Percentiles rank a stretch among this genome's conserved stretches.
phyloP scores from a whole-genome alignment of 2,797 vertebrate species.

The Platalea minor region DNA sequence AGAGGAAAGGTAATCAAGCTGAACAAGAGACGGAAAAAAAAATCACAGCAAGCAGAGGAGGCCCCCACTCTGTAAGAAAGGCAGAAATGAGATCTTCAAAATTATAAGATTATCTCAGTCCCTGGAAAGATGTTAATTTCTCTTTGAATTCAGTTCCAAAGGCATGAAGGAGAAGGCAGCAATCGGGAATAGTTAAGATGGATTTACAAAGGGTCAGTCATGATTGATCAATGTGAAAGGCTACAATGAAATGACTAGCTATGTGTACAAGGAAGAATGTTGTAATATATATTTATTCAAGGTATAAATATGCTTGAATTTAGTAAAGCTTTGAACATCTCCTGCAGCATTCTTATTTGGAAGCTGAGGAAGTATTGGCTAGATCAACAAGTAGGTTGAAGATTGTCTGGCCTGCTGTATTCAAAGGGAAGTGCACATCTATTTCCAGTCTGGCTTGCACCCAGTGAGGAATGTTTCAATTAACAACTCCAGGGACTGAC shows the following conservation, averaged over 20 bases:
- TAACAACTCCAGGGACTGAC: background rate
- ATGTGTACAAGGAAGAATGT: background rate
- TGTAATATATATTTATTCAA: background rate
- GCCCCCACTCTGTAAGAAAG: background rate
- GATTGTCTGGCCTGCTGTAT: background rate
- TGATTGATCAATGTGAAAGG: background rate
- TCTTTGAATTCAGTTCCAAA: background rate
- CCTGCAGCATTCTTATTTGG: background rate
- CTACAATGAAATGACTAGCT: background rate
- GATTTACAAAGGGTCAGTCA: background rate
- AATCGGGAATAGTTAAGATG: background rate
- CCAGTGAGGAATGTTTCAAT: background rate
- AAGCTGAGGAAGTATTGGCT: background rate
- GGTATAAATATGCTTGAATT: background rate
- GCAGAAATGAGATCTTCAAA: background rate
- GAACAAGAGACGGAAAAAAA: background rate
- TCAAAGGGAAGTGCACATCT: background rate
- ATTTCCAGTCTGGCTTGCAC: background rate
- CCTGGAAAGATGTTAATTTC: background rate
- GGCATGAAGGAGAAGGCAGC: background rate
- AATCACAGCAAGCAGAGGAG: background rate
- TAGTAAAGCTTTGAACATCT: background rate
- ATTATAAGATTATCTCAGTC: background rate
- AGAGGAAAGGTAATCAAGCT: background rate
- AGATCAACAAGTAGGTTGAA: background rate